Evolutionary conservation across 2,888 invertebrate genomes (phyloP).

Genomic region (Nomada ferruginata): DNA sequence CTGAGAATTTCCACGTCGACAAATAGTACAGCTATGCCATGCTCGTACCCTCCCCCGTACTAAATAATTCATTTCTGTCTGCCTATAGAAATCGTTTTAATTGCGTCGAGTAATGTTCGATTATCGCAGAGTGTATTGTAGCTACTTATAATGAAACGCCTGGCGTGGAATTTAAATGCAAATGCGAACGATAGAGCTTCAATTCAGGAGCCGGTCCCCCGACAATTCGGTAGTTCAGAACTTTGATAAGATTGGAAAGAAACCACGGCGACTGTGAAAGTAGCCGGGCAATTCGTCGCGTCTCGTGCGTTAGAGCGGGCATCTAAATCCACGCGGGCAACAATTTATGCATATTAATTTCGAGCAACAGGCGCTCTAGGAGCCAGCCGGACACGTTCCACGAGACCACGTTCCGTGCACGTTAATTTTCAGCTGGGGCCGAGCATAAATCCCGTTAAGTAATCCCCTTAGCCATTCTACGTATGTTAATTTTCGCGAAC

Average conservation of each 20-base stretch:
- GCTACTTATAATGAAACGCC: no score
- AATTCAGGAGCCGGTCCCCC: no score
- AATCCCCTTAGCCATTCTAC: constrained; percentile 34
- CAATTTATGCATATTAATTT: constrained; percentile 41
- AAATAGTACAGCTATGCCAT: no score
- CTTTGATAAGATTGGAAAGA: neutral
- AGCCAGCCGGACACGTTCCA: constrained; percentile 25
- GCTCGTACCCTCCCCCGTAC: no score
- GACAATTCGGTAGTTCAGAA: neutral
- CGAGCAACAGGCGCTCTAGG: constrained; percentile 19
- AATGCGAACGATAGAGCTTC: no score
- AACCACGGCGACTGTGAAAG: neutral
- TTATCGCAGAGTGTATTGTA: neutral
- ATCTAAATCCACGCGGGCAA: constrained; percentile 18
- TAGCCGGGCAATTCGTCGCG: neutral
- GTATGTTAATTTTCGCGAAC: constrained; percentile 53
- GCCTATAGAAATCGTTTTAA: neutral
- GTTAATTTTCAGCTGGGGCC: constrained; percentile 42
- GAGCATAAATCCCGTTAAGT: constrained; percentile 43
- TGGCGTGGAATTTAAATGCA: no score
- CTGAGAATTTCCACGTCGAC: no score
- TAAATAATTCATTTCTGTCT: neutral
- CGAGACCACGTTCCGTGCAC: constrained; percentile 8
- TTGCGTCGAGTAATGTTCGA: neutral
- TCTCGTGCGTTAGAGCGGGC: constrained; percentile 19